These are phyloP conservation scores for Loriculus beryllinus DNA, from an alignment of 2,797 vertebrate species.

Conservation along the genomic window DNA sequence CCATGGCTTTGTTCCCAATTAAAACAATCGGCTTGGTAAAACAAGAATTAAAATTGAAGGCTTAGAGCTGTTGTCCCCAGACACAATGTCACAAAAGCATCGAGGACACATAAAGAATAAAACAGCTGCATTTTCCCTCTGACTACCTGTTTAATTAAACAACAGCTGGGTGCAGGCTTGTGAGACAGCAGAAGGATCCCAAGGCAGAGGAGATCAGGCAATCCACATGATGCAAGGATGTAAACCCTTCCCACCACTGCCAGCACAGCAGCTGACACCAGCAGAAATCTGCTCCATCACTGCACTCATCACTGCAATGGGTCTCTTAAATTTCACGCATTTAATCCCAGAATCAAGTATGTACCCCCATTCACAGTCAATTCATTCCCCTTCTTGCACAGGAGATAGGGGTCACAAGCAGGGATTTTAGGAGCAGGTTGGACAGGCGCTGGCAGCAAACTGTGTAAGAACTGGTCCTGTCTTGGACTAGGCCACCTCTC, in stretches of 20 bases:
- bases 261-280: neutral
- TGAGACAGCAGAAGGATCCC: slow-evolving; percentile 9
- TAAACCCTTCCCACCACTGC: neutral
- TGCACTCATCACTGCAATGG: neutral
- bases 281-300: neutral
- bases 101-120: neutral
- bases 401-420: fast-evolving
- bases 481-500: neutral
- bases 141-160: slow-evolving; percentile 37
- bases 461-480: neutral
- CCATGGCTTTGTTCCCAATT: neutral
- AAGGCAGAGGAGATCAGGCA: neutral
- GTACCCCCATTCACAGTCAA: neutral
- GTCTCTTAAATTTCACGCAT: neutral
- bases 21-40: neutral
- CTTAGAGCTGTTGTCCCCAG: neutral
- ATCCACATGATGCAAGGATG: neutral
- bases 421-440: neutral
- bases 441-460: neutral
- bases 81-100: neutral
- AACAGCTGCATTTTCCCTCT: neutral
- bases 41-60: neutral
- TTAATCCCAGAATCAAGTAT: neutral
- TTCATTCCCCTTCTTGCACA: neutral
- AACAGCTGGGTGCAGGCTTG: neutral